A percentile compares a stretch with the other conserved stretches of the same genome.
These are phyloP conservation scores for Monodelphis domestica DNA, from an alignment of 2,797 vertebrate genomes.

Conservation along the genomic window DNA sequence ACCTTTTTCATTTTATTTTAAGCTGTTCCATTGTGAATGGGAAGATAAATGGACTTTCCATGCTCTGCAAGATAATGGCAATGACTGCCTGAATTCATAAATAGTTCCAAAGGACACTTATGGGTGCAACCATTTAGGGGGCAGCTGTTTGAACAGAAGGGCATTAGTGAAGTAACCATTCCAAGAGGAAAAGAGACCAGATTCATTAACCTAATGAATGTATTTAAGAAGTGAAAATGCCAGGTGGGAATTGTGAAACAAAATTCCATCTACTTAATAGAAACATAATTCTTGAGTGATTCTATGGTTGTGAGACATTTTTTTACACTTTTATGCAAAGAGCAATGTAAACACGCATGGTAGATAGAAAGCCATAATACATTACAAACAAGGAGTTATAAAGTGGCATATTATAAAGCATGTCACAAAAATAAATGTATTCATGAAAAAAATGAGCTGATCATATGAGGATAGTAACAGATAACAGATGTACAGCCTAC, in stretches of 20 bases:
- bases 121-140: not conserved
- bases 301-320: not conserved
- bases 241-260: not conserved
- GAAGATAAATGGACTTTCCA: not conserved
- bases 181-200: not conserved
- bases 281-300: not conserved
- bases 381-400: not conserved
- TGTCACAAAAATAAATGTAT: not conserved
- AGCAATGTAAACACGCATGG: not conserved
- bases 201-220: constrained; percentile 23
- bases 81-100: not conserved
- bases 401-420: not conserved
- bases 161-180: constrained; percentile 7
- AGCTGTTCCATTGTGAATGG: not conserved
- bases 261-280: not conserved
- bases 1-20: not conserved
- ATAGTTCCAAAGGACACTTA: constrained; percentile 7
- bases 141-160: constrained; percentile 10
- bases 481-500: not conserved
- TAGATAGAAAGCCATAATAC: not conserved
- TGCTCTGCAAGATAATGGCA: not conserved
- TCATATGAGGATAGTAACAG: not conserved
- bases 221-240: not conserved
- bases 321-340: not conserved
- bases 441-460: not conserved